phyloP scores from a whole-genome alignment of 2,888 invertebrate genomes.

The Eurois occulta region DNA sequence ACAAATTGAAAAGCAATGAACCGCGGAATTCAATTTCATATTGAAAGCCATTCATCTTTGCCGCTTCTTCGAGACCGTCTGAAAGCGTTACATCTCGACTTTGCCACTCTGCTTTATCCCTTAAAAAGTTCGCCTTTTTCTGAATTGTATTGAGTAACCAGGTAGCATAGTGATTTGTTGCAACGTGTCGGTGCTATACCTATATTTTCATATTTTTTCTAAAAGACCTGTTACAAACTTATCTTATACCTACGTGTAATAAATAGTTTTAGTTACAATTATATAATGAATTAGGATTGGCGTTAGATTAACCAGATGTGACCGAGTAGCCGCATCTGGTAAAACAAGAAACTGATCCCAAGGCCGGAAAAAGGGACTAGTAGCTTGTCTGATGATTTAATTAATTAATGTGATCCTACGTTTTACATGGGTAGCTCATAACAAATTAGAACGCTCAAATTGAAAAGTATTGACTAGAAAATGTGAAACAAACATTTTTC shows the following conservation, averaged over 20 bases:
- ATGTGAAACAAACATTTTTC: background rate
- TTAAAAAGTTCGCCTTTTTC: slow-evolving; percentile 84
- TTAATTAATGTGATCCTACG: slow-evolving; percentile 13
- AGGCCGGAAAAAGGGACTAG: slow-evolving; percentile 12
- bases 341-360: slow-evolving; percentile 43
- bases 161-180: slow-evolving; percentile 58
- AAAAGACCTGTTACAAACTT: background rate
- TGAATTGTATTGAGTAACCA: slow-evolving; percentile 69
- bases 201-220: slow-evolving; percentile 20
- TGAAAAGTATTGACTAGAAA: slow-evolving; percentile 1
- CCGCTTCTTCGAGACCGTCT: slow-evolving; percentile 87
- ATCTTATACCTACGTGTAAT: background rate
- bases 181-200: slow-evolving; percentile 22
- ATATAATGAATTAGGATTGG: slow-evolving; percentile 21
- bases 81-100: slow-evolving; percentile 88
- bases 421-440: background rate
- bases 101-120: slow-evolving; percentile 84
- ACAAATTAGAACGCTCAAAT: background rate
- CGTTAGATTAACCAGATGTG: slow-evolving; percentile 34
- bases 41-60: slow-evolving; percentile 91
- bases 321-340: slow-evolving; percentile 43
- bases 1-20: slow-evolving; percentile 92
- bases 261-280: slow-evolving; percentile 25
- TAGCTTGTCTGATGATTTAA: slow-evolving; percentile 29
- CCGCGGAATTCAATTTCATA: slow-evolving; percentile 93